Percentiles rank a stretch among this genome's conserved stretches.
Evolutionary conservation across 2,888 invertebrate species (phyloP).

Genomic region (Papilio demoleus): DNA sequence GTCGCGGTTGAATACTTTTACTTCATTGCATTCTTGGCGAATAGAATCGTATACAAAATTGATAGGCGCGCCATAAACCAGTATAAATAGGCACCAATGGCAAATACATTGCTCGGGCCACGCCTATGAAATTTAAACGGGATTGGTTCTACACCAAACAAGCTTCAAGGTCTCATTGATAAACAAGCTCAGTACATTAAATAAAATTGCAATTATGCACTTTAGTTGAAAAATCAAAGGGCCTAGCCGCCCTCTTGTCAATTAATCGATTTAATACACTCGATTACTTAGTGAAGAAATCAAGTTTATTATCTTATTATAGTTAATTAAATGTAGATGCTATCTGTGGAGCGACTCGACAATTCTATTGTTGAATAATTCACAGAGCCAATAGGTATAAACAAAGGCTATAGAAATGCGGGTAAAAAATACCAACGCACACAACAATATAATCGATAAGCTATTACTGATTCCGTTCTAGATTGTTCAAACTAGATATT

Average conservation of each 20-base stretch:
- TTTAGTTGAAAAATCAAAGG: conserved; percentile 41
- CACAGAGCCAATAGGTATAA: conserved; percentile 32
- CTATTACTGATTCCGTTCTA: conserved; percentile 25
- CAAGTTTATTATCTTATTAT: conserved; percentile 27
- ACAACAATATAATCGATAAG: conserved; percentile 33
- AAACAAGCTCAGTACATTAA: conserved; percentile 58
- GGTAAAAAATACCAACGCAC: conserved; percentile 33
- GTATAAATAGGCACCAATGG: conserved; percentile 21
- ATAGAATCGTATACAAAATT: conserved; percentile 29
- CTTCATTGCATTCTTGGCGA: conserved; percentile 29
- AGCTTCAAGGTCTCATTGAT: conserved; percentile 70
- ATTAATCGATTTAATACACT: conserved; percentile 28
- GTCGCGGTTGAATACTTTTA: conserved; percentile 31
- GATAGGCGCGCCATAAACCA: conserved; percentile 17
- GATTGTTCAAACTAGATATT: conserved; percentile 23
- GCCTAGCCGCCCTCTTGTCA: conserved; percentile 10
- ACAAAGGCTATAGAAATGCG: conserved; percentile 41
- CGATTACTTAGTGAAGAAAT: conserved; percentile 29
- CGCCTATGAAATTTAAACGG: conserved; percentile 60
- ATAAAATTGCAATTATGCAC: conserved; percentile 46
- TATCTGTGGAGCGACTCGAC: conserved; percentile 26
- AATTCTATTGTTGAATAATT: conserved; percentile 37
- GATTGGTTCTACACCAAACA: conserved; percentile 68
- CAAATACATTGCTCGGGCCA: conserved; percentile 54
- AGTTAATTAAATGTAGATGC: conserved; percentile 33